These are phyloP conservation scores for Lipotes vexillifer DNA, from an alignment of 2,113 vertebrate genomes.

Conservation along the genomic window DNA sequence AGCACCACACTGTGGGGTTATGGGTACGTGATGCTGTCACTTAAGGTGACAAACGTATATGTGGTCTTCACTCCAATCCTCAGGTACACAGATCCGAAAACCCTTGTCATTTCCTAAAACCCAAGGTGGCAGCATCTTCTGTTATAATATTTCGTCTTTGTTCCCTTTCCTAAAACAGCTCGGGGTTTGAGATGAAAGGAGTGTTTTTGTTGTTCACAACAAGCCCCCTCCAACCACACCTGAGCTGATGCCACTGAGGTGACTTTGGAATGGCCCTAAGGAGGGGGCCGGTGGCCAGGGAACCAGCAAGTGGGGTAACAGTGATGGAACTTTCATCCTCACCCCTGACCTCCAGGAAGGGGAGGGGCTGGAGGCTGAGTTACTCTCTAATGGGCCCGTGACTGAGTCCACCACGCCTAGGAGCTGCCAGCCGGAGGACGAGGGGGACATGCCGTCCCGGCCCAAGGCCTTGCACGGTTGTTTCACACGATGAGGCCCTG, in stretches of 20 bases:
- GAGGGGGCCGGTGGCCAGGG: background rate
- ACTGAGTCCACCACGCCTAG: background rate
- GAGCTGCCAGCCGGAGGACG: accelerated
- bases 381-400: background rate
- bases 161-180: background rate
- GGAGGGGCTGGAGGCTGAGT: background rate
- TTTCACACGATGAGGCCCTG: background rate
- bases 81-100: background rate
- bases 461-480: accelerated
- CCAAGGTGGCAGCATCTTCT: background rate
- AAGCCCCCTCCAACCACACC: background rate
- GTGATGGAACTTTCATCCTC: background rate
- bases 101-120: background rate
- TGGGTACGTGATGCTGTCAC: background rate
- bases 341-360: background rate
- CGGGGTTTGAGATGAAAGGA: background rate
- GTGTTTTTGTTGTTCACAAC: background rate
- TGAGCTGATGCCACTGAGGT: background rate
- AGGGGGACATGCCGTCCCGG: accelerated
- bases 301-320: background rate
- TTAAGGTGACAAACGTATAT: background rate
- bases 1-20: background rate
- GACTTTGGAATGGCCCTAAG: background rate
- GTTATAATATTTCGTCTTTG: background rate
- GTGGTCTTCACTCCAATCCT: background rate